Conservation (phyloP, 1,140 invertebrate species). For the Zaprionus kolodkinae region DNA sequence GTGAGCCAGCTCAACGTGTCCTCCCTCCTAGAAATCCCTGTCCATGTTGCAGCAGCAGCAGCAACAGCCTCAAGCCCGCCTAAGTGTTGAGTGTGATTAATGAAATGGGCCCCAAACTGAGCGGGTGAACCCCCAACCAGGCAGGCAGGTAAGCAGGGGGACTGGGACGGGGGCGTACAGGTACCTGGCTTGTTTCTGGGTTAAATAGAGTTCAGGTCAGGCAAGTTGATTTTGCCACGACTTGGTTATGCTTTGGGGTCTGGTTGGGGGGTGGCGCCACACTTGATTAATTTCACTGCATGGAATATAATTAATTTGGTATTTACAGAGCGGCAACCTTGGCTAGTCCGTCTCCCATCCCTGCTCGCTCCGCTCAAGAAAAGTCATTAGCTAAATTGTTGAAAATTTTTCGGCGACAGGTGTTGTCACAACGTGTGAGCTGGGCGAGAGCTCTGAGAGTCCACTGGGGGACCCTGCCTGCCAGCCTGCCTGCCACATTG, state of each 20-base stretch:
- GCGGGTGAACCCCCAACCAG: slow-evolving; percentile 8
- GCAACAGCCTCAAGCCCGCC: slow-evolving; percentile 11
- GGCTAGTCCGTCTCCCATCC: neutral
- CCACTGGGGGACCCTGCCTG: neutral
- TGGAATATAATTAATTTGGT: slow-evolving; percentile 79
- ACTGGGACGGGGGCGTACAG: neutral
- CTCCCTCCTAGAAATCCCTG: slow-evolving; percentile 6
- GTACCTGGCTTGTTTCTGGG: slow-evolving; percentile 64
- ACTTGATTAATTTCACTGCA: slow-evolving; percentile 79
- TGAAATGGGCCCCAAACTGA: slow-evolving; percentile 69
- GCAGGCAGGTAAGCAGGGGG: neutral
- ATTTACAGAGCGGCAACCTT: slow-evolving; percentile 52
- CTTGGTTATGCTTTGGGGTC: too few relatives aligned
- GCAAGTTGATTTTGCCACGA: slow-evolving; percentile 58
- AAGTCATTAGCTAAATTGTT: slow-evolving; percentile 81
- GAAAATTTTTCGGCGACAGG: slow-evolving; percentile 73
- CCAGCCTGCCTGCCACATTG: neutral
- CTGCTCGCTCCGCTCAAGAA: neutral
- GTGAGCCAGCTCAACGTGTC: slow-evolving; percentile 28
- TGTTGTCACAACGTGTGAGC: slow-evolving; percentile 59
- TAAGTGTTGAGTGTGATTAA: slow-evolving; percentile 80
- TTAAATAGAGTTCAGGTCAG: slow-evolving; percentile 77
- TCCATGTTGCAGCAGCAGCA: slow-evolving; percentile 21
- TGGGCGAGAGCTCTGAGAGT: slow-evolving; percentile 7
- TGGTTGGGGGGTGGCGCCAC: slow-evolving; percentile 28